Evolutionary conservation across 2,888 invertebrate genomes (phyloP), one percentile per base, ranked within the genome.

Genomic region (Cheiracanthium punctorium): DNA sequence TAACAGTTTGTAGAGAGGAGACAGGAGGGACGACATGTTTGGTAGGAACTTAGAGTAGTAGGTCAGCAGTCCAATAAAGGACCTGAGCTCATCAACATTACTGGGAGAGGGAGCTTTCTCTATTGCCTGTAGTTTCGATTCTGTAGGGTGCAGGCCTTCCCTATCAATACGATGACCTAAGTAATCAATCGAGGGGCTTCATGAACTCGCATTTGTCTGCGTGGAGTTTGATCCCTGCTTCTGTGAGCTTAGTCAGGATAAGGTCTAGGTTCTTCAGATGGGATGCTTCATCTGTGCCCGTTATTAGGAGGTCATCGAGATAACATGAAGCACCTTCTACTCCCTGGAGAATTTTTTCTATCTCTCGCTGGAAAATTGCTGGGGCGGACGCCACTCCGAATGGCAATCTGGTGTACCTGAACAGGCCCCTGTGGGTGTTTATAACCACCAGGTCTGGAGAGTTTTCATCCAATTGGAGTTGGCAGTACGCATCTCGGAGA

Each of bases 11-110:
- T 90, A 82, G 10, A 91, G 77, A 4, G 91, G 90, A 1, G 77
- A 82, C 30, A 89, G 67, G 14, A 86, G 20, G 10, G 84, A 88
- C 0, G 89, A 72, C 64, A 90, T 71, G 29, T 89, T 86, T 20
- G 89, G 88, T 17, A 90, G 76, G 73, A 91, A 91, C n/a, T 88
- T 85, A 0, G 73, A 88, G 73, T 91, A 90, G 73, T 90, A 90
- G 29, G 90, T 90, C 0, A 91, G 64, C 77, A 90, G 75, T 8
- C 91, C 90, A 1, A 90, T 24, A 73, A 89, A 90, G 1, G 90
- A 88, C 20, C 89, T 82, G 5, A 91, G 77, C 64, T 91, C 89
- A 20, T 29, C 80, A 2, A 90, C 79, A 58, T 90, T 90, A 20
- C 77, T 88, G 0, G 90, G 90, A 8, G 69, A 58, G 28, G 90